These are phyloP conservation scores for Actinia equina DNA, from an alignment of 64 coral and sea anemone genomes.

Conservation along the genomic window DNA sequence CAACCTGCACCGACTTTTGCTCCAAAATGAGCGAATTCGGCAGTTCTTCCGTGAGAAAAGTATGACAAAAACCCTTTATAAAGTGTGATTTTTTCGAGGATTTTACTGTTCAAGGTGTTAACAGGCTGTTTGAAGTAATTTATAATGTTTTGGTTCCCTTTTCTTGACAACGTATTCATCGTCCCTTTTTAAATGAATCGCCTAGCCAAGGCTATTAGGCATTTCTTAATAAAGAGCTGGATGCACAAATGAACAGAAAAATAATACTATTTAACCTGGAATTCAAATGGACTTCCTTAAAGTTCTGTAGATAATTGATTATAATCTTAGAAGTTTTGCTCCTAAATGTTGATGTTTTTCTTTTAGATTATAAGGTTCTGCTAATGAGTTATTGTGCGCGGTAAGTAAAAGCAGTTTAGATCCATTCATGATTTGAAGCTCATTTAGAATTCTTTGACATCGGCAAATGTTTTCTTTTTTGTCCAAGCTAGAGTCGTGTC, in stretches of 20 bases:
- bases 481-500: not conserved
- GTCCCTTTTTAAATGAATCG: not conserved
- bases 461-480: not conserved
- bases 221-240: not conserved
- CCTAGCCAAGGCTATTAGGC: not conserved
- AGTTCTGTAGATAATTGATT: not conserved
- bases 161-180: not conserved
- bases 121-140: not conserved
- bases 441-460: constrained; percentile 15
- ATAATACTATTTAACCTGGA: not conserved
- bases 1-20: not conserved
- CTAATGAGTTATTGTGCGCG: too few species aligned
- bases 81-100: not conserved
- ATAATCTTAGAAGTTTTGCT: too few species aligned
- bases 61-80: not conserved
- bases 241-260: not conserved
- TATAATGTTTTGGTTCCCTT: not conserved
- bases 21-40: not conserved
- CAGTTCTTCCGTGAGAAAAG: not conserved
- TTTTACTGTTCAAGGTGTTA: not conserved
- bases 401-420: not conserved
- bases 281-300: not conserved
- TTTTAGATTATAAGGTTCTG: too few species aligned
- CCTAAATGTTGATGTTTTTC: too few species aligned
- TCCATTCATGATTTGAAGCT: not conserved